Percentiles rank a stretch among this genome's conserved stretches.
Conservation (phyloP, 2,888 invertebrate species). For the Danaus chrysippus region DNA sequence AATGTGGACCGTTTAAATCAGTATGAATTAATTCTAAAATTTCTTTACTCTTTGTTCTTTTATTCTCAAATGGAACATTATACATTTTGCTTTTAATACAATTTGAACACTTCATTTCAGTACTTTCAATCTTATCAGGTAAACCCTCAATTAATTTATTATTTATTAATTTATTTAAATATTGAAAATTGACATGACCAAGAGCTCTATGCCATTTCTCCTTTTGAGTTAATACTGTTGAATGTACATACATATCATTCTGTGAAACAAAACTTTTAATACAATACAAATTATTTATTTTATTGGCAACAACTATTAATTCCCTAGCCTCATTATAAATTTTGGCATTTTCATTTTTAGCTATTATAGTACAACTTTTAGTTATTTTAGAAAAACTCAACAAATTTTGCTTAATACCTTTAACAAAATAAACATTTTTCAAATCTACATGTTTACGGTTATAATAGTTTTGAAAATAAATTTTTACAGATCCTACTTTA, state of each 20-base stretch:
- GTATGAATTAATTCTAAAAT: constrained; percentile 36
- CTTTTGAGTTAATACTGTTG: constrained; percentile 25
- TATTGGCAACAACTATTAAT: constrained; percentile 31
- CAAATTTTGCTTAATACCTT: constrained; percentile 35
- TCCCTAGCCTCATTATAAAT: constrained; percentile 30
- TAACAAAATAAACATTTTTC: too few relatives aligned
- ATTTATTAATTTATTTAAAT: constrained; percentile 29
- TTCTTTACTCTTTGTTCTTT: too few relatives aligned
- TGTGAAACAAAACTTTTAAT: constrained; percentile 26
- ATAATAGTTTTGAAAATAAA: constrained; percentile 29
- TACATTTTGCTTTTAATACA: constrained; percentile 38
- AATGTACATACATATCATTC: constrained; percentile 27
- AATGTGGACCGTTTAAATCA: too few relatives aligned
- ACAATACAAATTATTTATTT: constrained; percentile 31
- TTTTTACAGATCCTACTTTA: constrained; percentile 26
- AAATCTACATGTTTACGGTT: constrained; percentile 24
- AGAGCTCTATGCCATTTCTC: constrained; percentile 33
- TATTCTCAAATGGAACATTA: too few relatives aligned
- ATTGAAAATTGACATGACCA: constrained; percentile 36
- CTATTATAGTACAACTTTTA: constrained; percentile 27
- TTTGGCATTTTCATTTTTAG: constrained; percentile 29
- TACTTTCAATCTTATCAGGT: constrained; percentile 33
- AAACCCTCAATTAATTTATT: constrained; percentile 35
- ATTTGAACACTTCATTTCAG: constrained; percentile 34
- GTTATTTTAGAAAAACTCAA: constrained; percentile 35